Evolutionary conservation across 2,113 vertebrate genomes (phyloP).

Genomic region (Notechis scutatus): DNA sequence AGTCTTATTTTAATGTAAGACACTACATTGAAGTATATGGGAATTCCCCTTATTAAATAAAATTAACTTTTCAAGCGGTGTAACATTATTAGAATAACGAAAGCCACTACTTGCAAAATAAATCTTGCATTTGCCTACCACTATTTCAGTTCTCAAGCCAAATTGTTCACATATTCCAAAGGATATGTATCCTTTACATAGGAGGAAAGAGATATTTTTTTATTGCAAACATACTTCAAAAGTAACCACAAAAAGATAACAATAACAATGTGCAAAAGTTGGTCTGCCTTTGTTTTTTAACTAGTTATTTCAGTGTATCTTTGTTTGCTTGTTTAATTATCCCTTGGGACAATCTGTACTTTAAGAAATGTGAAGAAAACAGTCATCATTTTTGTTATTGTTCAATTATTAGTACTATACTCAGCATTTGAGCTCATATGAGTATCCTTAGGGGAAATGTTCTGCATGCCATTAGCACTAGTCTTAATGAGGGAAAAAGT

Average conservation of each 20-base stretch:
- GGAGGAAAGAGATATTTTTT: constrained; percentile 53
- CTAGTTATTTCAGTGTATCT: constrained; percentile 69
- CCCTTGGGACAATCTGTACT: constrained; percentile 66
- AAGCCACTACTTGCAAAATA: background rate
- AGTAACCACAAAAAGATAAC: constrained; percentile 58
- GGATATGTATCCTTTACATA: constrained; percentile 56
- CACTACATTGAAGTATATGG: background rate
- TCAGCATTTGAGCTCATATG: constrained; percentile 60
- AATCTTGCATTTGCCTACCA: constrained; percentile 1
- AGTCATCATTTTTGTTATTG: constrained; percentile 67
- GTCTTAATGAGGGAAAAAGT: constrained; percentile 72
- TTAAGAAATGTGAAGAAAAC: constrained; percentile 68
- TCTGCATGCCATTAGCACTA: constrained; percentile 70
- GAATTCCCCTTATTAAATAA: background rate
- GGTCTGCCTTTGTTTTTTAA: constrained; percentile 43
- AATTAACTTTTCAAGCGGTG: background rate
- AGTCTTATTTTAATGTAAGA: background rate
- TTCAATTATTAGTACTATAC: constrained; percentile 64
- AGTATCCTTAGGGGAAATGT: constrained; percentile 69
- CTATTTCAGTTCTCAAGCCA: constrained; percentile 50
- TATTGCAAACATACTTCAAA: constrained; percentile 64
- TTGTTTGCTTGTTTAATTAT: constrained; percentile 64
- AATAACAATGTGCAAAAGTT: constrained; percentile 53
- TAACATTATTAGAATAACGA: background rate
- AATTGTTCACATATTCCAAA: constrained; percentile 50